phyloP scores from a whole-genome alignment of 1,140 invertebrate species.

The Conus betulinus region DNA sequence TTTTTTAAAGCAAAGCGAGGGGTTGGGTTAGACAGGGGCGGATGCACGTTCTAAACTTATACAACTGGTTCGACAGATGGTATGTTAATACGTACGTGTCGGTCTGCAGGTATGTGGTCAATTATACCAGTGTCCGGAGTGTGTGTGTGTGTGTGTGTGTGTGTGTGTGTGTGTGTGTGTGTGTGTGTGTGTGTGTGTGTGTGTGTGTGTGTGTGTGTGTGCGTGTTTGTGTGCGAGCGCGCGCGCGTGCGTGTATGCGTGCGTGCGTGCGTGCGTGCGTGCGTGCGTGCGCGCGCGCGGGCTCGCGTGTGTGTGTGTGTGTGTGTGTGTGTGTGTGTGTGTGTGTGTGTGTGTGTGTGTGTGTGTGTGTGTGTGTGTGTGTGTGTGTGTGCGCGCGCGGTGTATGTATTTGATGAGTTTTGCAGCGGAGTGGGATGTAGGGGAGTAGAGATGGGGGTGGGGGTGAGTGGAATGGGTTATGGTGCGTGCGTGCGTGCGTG shows the following conservation, averaged over 20 bases:
- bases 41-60: too few species aligned
- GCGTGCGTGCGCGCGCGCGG: neutral
- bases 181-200: too few species aligned
- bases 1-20: neutral
- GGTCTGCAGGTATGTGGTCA: too few species aligned
- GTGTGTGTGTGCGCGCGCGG: neutral
- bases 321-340: too few species aligned
- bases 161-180: too few species aligned
- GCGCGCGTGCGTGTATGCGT: neutral
- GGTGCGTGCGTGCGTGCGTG: neutral
- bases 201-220: neutral
- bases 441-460: too few species aligned
- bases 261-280: neutral
- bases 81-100: neutral
- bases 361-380: too few species aligned
- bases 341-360: too few species aligned
- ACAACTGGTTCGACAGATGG: neutral
- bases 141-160: too few species aligned
- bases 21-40: neutral
- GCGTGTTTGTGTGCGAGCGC: neutral
- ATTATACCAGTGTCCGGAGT: too few species aligned
- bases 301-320: neutral
- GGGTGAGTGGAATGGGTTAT: too few species aligned
- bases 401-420: neutral
- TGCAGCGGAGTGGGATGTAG: too few species aligned